Conservation (phyloP, 2,113 vertebrate species). For the Mastomys natalensis region DNA sequence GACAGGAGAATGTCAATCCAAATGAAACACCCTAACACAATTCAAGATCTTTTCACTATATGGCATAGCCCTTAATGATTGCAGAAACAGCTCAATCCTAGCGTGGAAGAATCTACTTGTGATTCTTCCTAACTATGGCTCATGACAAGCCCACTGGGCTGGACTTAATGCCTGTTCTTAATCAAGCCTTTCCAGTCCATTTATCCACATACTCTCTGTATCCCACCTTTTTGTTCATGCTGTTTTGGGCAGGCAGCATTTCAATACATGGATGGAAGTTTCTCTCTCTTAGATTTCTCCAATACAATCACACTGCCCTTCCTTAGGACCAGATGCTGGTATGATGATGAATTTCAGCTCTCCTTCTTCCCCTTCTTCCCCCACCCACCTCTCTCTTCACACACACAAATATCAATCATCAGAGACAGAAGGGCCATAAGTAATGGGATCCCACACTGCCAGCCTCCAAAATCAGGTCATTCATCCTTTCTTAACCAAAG, state of each 20-base stretch:
- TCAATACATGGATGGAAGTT: not conserved
- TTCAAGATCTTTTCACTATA: not conserved
- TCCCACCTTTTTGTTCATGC: too few species aligned
- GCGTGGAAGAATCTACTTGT: not conserved
- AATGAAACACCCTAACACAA: not conserved
- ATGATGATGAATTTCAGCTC: not conserved
- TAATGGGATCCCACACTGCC: not conserved
- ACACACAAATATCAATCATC: not conserved
- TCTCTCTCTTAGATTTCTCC: not conserved
- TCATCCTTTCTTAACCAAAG: not conserved
- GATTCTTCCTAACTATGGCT: not conserved
- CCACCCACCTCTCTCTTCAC: accelerated
- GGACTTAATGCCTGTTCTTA: not conserved
- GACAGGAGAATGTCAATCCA: not conserved
- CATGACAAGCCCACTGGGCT: not conserved
- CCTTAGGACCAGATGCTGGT: not conserved
- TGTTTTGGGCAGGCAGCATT: not conserved
- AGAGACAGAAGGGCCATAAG: not conserved
- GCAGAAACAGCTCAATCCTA: not conserved
- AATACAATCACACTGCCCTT: not conserved
- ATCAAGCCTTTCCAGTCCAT: not conserved
- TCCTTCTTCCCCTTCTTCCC: not conserved
- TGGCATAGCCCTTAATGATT: not conserved
- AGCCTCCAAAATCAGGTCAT: not conserved
- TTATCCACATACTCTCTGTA: not conserved